Evolutionary conservation across 2,888 invertebrate genomes (phyloP).

Genomic region (Chrysodeixis includens): DNA sequence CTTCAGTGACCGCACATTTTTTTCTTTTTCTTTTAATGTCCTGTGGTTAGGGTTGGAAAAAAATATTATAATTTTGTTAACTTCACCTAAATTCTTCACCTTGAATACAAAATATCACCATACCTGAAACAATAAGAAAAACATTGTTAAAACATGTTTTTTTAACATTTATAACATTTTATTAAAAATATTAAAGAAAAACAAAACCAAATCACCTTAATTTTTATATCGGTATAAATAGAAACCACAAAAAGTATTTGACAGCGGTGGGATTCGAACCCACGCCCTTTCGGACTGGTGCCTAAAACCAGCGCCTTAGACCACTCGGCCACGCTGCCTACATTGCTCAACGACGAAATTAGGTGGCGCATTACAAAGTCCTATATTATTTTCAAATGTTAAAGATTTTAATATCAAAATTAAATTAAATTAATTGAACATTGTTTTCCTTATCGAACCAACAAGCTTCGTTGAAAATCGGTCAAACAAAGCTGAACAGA

Average conservation of each 20-base stretch:
- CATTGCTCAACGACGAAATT: rapidly evolving
- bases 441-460: too few relatives aligned
- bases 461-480: too few relatives aligned
- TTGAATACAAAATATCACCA: conserved; percentile 18
- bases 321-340: conserved; percentile 91
- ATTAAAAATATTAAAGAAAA: neutral
- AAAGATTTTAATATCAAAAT: neutral
- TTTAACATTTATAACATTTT: neutral
- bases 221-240: neutral
- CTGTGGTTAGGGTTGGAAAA: conserved; percentile 50
- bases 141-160: neutral
- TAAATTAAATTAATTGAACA: neutral
- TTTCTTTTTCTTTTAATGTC: conserved; percentile 55
- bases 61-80: conserved; percentile 46
- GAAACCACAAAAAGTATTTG: conserved; percentile 67
- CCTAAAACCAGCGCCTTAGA: conserved; percentile 93
- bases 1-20: conserved; percentile 59
- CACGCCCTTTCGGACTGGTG: conserved; percentile 92
- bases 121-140: conserved; percentile 54
- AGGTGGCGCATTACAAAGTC: neutral
- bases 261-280: conserved; percentile 92
- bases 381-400: neutral
- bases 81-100: conserved; percentile 31
- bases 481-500: too few relatives aligned
- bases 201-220: neutral